Evolutionary conservation across 2,888 invertebrate species (phyloP).

Genomic region (Heterodera filipjevi): DNA sequence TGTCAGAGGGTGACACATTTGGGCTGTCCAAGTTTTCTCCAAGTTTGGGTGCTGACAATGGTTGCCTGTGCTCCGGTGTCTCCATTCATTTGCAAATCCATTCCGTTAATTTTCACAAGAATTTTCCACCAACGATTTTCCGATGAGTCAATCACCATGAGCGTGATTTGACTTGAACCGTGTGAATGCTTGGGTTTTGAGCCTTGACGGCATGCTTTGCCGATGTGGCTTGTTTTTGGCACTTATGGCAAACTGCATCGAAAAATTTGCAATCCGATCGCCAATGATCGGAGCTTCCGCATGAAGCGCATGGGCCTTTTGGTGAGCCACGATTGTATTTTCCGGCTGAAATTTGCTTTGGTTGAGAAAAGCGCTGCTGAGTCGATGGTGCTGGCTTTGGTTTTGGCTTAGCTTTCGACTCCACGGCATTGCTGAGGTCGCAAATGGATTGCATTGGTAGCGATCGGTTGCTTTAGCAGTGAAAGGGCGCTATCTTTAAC

Average conservation of each 20-base stretch:
- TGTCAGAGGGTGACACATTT: background rate
- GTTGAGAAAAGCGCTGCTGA: no score
- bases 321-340: background rate
- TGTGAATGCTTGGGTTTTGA: background rate
- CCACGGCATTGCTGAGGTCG: background rate
- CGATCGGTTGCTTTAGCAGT: background rate
- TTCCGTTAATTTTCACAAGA: constrained; percentile 3
- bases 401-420: background rate
- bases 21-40: constrained; percentile 7
- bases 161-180: background rate
- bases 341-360: background rate
- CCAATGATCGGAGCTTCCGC: constrained; percentile 24
- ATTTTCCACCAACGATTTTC: background rate
- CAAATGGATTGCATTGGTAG: background rate
- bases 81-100: background rate
- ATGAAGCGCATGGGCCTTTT: background rate
- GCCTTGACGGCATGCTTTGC: constrained; percentile 8
- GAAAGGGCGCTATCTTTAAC: constrained; percentile 1
- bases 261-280: constrained; percentile 27
- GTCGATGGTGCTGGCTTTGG: no score
- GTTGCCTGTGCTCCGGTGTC: constrained; percentile 32
- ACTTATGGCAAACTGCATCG: constrained; percentile 26
- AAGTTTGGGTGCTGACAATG: background rate
- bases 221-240: constrained; percentile 34
- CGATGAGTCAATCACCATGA: background rate